A percentile compares a stretch with the other conserved stretches of the same genome.
Evolutionary conservation across 2,888 invertebrate species (phyloP).

Genomic region (Glyphotaelius pellucidus): DNA sequence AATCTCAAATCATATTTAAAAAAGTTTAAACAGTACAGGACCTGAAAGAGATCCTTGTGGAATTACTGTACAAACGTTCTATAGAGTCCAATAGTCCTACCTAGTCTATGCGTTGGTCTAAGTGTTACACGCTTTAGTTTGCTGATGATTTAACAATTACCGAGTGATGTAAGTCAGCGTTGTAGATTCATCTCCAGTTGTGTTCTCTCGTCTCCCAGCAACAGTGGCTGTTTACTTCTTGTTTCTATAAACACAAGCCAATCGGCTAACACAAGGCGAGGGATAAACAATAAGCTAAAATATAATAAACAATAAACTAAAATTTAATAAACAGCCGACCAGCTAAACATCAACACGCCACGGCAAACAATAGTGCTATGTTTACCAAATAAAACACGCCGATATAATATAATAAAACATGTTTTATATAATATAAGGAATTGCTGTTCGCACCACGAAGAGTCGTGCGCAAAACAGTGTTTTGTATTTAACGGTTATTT

Average conservation of each 20-base stretch:
- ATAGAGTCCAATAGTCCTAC: too few species aligned
- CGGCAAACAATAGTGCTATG: conserved; percentile 13
- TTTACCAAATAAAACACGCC: conserved; percentile 2
- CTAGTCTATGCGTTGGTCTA: not conserved
- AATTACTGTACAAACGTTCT: too few species aligned
- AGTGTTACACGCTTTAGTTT: not conserved
- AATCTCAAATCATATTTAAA: too few species aligned
- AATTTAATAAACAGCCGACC: conserved; percentile 17
- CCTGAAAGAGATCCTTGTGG: too few species aligned
- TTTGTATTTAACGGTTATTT: not conserved
- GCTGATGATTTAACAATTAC: not conserved
- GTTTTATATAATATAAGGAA: not conserved
- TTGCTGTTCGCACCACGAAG: not conserved
- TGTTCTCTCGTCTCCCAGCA: not conserved
- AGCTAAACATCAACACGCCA: conserved; percentile 19
- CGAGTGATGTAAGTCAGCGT: not conserved
- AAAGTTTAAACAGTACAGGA: too few species aligned
- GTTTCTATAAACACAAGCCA: not conserved
- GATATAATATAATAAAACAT: not conserved
- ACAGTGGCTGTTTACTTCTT: not conserved
- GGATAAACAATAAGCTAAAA: not conserved
- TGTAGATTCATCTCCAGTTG: not conserved
- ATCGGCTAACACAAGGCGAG: not conserved
- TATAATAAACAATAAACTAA: conserved; percentile 27
- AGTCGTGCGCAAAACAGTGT: not conserved